Evolutionary conservation across 2,888 invertebrate species (phyloP).

Genomic region (Cryptocephalus primarius): DNA sequence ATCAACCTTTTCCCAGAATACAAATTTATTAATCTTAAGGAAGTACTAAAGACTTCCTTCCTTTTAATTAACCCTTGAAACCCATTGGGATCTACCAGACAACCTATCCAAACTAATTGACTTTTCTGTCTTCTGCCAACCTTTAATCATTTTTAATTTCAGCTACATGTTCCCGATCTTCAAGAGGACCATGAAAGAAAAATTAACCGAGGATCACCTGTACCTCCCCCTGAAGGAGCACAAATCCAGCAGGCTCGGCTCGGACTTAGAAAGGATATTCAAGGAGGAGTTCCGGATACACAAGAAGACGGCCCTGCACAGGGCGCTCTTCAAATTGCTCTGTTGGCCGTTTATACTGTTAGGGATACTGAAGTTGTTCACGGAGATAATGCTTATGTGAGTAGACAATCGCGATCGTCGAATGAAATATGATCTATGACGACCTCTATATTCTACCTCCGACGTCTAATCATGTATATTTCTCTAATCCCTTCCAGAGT

Average conservation of each 20-base stretch:
- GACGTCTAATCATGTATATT: not conserved
- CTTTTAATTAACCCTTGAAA: no score
- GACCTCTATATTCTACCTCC: not conserved
- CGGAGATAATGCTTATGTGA: constrained; percentile 32
- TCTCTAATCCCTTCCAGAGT: constrained; percentile 20
- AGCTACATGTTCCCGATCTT: constrained; percentile 71
- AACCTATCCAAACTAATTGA: no score
- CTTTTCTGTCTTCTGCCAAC: no score
- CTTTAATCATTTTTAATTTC: no score
- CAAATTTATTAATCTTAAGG: no score
- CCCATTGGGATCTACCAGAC: no score
- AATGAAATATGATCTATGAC: no score
- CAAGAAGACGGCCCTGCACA: constrained; percentile 27
- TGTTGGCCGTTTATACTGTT: constrained; percentile 24
- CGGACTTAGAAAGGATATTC: constrained; percentile 48
- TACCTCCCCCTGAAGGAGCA: constrained; percentile 56
- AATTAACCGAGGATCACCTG: constrained; percentile 61
- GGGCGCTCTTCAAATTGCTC: constrained; percentile 26
- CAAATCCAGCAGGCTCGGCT: constrained; percentile 53
- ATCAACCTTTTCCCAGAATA: no score
- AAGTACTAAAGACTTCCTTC: no score
- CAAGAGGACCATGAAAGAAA: constrained; percentile 55
- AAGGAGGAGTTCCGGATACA: constrained; percentile 28
- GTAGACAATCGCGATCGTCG: constrained; percentile 15
- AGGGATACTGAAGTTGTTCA: constrained; percentile 27